Evolutionary conservation across 2,797 vertebrate species (phyloP), one percentile per base, ranked within the genome.

Genomic region (Rachycentron canadum): DNA sequence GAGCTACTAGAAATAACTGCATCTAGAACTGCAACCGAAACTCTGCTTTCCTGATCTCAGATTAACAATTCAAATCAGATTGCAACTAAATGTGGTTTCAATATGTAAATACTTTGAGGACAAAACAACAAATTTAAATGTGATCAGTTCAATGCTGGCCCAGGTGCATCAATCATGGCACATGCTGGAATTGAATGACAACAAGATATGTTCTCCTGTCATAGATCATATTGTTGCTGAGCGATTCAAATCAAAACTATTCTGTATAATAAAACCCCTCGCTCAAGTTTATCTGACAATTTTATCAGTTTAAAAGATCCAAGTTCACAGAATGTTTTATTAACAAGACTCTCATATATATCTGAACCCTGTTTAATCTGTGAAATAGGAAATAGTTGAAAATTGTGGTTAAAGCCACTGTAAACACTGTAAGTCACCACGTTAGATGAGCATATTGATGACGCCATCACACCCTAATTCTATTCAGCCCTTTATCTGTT

Each of bases 1-100:
- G 32, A 73, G 14, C 32, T 23, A 59, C 40, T 45, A 32, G 90
- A 87, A 85, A 36, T 28, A 73, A 26, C 23, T 94, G 80, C 81
- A 88, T 79, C 86, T 57, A 47, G 83, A 81, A 69, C 84, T 90
- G 89, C 83, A 88, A 94, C 92, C 90, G 89, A 91, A 94, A 65
- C 6, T 4, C 25, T 16, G 19, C 36, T 40, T 56, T 53, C 53
- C 19, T 23, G 34, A 57, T 58, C 13, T 59, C 13, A 41, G 16
- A 71, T 4, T 34, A 30, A 40, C 43, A 36, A 3, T 62, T n/a
- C n/a, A n/a, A n/a, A n/a, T n/a, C n/a, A n/a, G n/a, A n/a, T n/a
- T n/a, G n/a, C n/a, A n/a, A n/a, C n/a, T 52, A 19, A 2, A 41
- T 43, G 8, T 53, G 43, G 45, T n/a, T 47, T 49, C 3, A 47